phyloP scores from a whole-genome alignment of 2,113 vertebrate species.

The Calyptommatus sinebrachiatus region DNA sequence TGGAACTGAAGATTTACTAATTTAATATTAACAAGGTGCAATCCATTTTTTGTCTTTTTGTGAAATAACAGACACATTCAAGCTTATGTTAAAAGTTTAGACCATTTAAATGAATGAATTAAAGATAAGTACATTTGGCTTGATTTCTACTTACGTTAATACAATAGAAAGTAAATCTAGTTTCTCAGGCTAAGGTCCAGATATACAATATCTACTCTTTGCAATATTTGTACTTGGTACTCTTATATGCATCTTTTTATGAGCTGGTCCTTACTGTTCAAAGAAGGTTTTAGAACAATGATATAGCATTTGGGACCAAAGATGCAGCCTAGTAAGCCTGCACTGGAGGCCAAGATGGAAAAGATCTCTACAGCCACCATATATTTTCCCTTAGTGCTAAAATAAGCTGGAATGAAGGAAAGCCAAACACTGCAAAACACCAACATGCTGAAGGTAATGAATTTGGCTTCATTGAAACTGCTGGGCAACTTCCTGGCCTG shows the following conservation, averaged over 20 bases:
- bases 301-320: background rate
- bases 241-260: background rate
- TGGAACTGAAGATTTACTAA: too few species aligned
- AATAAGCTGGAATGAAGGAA: background rate
- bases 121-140: too few species aligned
- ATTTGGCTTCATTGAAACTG: slow-evolving; percentile 2
- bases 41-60: too few species aligned
- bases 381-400: background rate
- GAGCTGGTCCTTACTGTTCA: background rate
- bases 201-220: too few species aligned
- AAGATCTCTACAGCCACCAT: background rate
- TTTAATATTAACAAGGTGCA: too few species aligned
- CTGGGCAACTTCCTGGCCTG: background rate
- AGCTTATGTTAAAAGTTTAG: too few species aligned
- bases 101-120: too few species aligned
- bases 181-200: too few species aligned
- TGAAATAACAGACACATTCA: too few species aligned
- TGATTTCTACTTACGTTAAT: too few species aligned
- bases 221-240: background rate
- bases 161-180: too few species aligned
- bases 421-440: background rate
- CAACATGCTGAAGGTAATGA: background rate
- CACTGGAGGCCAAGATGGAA: background rate
- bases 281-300: background rate
- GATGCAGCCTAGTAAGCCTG: background rate